Evolutionary conservation across 2,888 invertebrate genomes (phyloP), one percentile per base, ranked within the genome.

Genomic region (Nymphalis polychloros): DNA sequence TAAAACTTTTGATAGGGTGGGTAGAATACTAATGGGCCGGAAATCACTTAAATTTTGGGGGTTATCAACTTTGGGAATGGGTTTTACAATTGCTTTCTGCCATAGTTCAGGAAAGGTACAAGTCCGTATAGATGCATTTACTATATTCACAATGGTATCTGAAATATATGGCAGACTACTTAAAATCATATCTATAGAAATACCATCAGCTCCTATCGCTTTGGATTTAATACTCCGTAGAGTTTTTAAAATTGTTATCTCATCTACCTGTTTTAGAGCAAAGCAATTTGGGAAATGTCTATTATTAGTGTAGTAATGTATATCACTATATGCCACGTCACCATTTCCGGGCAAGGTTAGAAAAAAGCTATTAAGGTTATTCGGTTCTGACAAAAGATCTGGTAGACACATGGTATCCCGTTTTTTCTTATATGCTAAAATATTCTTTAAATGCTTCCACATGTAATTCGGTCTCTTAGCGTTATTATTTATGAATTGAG

Each of bases 281-380:
- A 49, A 49, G 49, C n/a, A 6, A 49, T 19, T 49, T 8, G 49
- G 19, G 8, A 7, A 49, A 49, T 49, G 19, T 49, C 19, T 49
- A 8, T 49, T 49, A 49, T 19, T 19, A 8, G 49, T 57, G 17
- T 57, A 27, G 27, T 16, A 57, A 57, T 57, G 16, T 16, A 23
- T 8, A 27, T 27, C 23, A 17, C 3, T 6, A 16, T 16, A 35
- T 57, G 57, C 17, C 8, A 27, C 57, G 35, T 57, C 57, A 57
- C 35, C 57, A 57, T 57, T 57, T 6, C 57, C 57, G 31, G 57
- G 27, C 16, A 57, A 27, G 27, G 3, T 17, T 13, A 57, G 57
- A 35, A 57, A 57, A 57, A 57, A 57, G 13, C n/a, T 35, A 19
- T 57, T 35, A 57, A 57, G 57, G 2, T 35, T 13, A 57, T 57